Percentiles rank a stretch among this genome's conserved stretches.
phyloP scores from a whole-genome alignment of 2,888 invertebrate genomes.

The Netelia inedita region DNA sequence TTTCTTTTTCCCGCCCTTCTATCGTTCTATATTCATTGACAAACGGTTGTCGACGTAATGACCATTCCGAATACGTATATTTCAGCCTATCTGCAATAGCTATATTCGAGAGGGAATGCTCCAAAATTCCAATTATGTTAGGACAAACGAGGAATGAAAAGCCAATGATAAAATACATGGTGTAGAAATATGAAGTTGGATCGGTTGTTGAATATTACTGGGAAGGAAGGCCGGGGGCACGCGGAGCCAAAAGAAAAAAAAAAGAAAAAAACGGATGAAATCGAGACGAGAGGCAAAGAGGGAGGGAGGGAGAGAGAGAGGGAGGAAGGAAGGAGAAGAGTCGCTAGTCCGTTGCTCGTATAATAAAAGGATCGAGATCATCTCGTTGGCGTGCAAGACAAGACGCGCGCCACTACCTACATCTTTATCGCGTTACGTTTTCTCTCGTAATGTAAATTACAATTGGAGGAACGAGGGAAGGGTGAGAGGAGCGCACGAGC shows the following conservation, averaged over 20 bases:
- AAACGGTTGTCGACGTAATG: no score
- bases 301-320: background rate
- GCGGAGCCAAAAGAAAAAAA: background rate
- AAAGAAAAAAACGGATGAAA: constrained; percentile 13
- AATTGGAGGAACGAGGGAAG: constrained; percentile 28
- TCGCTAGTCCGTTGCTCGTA: constrained; percentile 50
- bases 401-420: constrained; percentile 23
- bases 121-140: constrained; percentile 14
- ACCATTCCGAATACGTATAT: no score
- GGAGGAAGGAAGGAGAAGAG: background rate
- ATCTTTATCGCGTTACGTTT: constrained; percentile 17
- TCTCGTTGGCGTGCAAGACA: constrained; percentile 44
- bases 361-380: constrained; percentile 34
- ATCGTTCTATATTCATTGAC: no score
- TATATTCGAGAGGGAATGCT: no score
- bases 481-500: constrained; percentile 33
- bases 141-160: constrained; percentile 52
- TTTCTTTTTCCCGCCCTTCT: no score
- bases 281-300: constrained; percentile 10
- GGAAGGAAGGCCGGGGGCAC: no score
- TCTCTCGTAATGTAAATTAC: constrained; percentile 32
- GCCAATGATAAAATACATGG: constrained; percentile 17
- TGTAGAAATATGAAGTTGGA: constrained; percentile 29
- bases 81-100: no score
- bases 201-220: background rate